Evolutionary conservation across 2,888 invertebrate species (phyloP), one percentile per base, ranked within the genome.

Genomic region (Dryococelus australis): DNA sequence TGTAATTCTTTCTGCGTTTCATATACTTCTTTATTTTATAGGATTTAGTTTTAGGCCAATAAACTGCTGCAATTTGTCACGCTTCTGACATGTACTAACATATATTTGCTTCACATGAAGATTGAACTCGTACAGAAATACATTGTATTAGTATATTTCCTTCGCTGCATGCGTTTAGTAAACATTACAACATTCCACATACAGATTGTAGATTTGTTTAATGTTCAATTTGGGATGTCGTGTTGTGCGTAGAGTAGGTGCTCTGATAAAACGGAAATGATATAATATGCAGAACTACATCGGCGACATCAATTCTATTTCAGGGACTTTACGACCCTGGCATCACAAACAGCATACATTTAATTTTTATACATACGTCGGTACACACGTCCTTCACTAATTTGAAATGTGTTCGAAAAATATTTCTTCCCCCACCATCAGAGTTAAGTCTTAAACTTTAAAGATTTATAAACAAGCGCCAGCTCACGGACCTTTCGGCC

Each of bases 41-140:
- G 28, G 13, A 85, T 35, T 20, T 35, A 43, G 85, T 85, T 43
- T 47, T 13, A 85, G 43, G n/a, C 9, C 6, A 85, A 85, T 85
- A 43, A 85, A 47, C 5, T 85, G 85, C 85, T 43, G 8, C 26
- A 85, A 85, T 85, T 85, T 85, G 24, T 85, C 85, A 43, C 85
- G 43, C 43, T 85, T 85, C 26, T 85, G 28, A 85, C 3, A 85
- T 20, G 26, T 85, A 16, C 43, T 47, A 2, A 47, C 43, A 35
- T 16, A 43, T 10, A 47, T 28, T 47, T 85, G 43, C 47, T 85
- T 85, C 0, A 85, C 43, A 20, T 85, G 85, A 43, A 85, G 85
- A 24, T 13, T 85, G 24, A 85, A 43, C 24, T 85, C 90, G 8
- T 4, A 28, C 47, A 10, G 10, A 16, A 47, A 47, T 10, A 47